Conservation (phyloP, 2,797 vertebrate species). For the Intellagama lesueurii region DNA sequence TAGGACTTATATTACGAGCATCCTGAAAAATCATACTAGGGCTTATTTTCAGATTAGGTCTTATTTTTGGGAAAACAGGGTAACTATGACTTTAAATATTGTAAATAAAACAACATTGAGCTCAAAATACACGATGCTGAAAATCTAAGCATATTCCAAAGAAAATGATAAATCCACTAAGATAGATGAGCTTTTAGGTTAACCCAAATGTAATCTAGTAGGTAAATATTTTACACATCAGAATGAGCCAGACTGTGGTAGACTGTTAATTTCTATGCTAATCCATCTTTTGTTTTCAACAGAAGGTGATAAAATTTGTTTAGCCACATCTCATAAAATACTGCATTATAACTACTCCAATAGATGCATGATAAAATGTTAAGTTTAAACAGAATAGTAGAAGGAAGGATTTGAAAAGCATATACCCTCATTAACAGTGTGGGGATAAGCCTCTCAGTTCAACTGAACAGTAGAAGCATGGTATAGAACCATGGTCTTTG, state of each 20-base stretch:
- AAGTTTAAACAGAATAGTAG: slow-evolving; percentile 23
- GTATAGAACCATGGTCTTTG: too few species aligned
- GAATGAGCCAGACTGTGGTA: not conserved
- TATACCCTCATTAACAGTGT: not conserved
- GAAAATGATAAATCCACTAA: not conserved
- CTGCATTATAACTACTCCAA: not conserved
- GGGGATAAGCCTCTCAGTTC: too few species aligned
- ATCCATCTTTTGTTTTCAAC: not conserved
- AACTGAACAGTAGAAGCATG: too few species aligned
- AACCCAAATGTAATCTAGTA: not conserved
- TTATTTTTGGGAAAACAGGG: too few species aligned
- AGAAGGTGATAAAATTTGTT: not conserved
- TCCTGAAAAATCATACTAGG: too few species aligned
- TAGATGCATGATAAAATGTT: not conserved
- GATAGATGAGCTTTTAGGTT: not conserved
- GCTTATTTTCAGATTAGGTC: too few species aligned
- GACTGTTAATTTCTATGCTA: not conserved
- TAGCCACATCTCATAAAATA: not conserved
- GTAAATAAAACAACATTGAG: not conserved
- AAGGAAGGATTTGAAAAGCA: slow-evolving; percentile 8
- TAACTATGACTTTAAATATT: too few species aligned
- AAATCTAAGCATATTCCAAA: not conserved
- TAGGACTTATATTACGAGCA: too few species aligned
- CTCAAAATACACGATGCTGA: not conserved
- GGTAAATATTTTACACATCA: not conserved